These are phyloP conservation scores for Parnassius glacialis DNA, from an alignment of 2,888 invertebrate species.

Conservation along the genomic window DNA sequence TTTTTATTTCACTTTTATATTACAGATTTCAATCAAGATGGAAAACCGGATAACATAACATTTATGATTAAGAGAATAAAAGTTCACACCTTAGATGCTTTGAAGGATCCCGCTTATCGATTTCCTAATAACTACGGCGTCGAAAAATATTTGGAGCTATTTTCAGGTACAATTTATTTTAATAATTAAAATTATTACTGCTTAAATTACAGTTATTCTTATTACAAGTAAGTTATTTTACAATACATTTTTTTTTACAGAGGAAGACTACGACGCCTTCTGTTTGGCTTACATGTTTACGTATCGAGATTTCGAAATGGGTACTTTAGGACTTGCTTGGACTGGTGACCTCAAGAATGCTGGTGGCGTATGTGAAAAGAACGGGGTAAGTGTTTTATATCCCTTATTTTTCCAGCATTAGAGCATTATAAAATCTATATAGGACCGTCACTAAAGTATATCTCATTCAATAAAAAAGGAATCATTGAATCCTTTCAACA, in stretches of 20 bases:
- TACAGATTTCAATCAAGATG: constrained; percentile 95
- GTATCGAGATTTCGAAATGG: constrained; percentile 97
- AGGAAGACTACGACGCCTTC: constrained; percentile 98
- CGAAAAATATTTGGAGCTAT: constrained; percentile 98
- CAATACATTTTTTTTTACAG: constrained; percentile 73
- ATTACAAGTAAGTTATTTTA: background rate
- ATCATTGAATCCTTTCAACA: too few relatives aligned
- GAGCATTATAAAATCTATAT: too few relatives aligned
- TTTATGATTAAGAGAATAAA: constrained; percentile 98
- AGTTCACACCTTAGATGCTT: constrained; percentile 92
- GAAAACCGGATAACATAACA: constrained; percentile 94
- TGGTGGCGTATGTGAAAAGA: constrained; percentile 98
- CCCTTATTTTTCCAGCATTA: too few relatives aligned
- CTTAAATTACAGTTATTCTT: too few relatives aligned
- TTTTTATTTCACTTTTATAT: constrained; percentile 24
- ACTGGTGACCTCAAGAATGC: constrained; percentile 97
- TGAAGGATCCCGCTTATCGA: constrained; percentile 92
- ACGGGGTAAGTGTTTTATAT: constrained; percentile 84
- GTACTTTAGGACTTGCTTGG: constrained; percentile 98
- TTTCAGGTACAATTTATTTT: constrained; percentile 86
- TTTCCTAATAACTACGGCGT: constrained; percentile 98
- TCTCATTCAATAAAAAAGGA: too few relatives aligned
- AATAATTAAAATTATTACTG: background rate
- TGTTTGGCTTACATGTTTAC: constrained; percentile 99
- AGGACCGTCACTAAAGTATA: too few relatives aligned